Base-by-base conservation (phyloP, 2,113 vertebrate species). In the Pteronura brasiliensis region DNA sequence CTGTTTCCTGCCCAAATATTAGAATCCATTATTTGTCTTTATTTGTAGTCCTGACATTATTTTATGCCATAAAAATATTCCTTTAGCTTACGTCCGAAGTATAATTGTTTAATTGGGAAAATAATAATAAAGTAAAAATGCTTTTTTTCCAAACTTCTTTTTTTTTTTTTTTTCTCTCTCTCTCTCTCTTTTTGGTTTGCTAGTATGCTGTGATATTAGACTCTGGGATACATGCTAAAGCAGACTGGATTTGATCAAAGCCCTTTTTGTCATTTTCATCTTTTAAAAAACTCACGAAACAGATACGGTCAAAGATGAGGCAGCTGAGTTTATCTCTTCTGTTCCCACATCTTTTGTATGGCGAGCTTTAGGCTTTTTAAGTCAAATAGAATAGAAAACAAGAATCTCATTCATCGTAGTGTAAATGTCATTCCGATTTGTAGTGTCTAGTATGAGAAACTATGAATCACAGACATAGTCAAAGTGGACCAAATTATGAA, bases 211-310 rank as follows among this genome's bases (percentile, higher is more conserved):
- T 93, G 39, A 76, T 89, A 80, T 44, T 96, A 93, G 47, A 88
- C 39, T 94, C 14, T 52, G 29, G 23, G 20, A 89, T 95, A 93
- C 86, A 67, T 55, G 91, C 76, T 86, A 97, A 97, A 97, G 90
- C 81, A 98, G 97, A 97, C 52, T 96, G 95, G 55, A 98, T 98
- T 98, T 98, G 97, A 98, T 97, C 76, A 98, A 97, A 97, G 96
- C 49, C 89, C 97, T 98, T 98, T 94, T 77, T 97, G 97, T 98
- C 91, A 98, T 98, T 98, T 98, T 97, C 96, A 96, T 98, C 90
- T 98, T 96, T 98, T 97, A 98, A 98, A 98, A 98, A 98, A 83
- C 97, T 83, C 88, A 81, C 93, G 69, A 96, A 98, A 97, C 83
- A 98, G 96, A 98, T 97, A 97, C 13, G 29, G 95, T 86, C 94